Evolutionary conservation across 1,140 invertebrate genomes (phyloP), one percentile per base, ranked within the genome.

Genomic region (Pollicipes pollicipes): DNA sequence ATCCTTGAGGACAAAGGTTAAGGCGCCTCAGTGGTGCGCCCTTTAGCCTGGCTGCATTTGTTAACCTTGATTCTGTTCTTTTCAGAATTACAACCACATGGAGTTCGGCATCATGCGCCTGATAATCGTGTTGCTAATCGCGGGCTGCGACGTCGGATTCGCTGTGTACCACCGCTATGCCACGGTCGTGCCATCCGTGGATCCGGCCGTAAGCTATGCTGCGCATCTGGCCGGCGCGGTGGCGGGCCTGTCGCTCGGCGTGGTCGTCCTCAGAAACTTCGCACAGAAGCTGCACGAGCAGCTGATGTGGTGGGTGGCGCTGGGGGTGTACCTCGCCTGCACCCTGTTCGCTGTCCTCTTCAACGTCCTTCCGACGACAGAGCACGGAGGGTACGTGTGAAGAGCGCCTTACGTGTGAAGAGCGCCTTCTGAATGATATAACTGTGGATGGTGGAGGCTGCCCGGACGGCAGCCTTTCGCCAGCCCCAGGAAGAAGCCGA

Each of bases 101-200:
- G 45, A 58, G 45, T 21, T 58, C 2, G 45, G 45, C 6, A 24
- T 58, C 2, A 10, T 21, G 45, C 45, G 45, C 24, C 45, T 58
- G 10, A 10, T 58, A 2, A 21, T 21, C 13, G 6, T 21, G 2
- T 24, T 58, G 6, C 45, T 58, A 24, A 58, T 58, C 77, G 93
- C 75, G 29, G 73, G 73, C 69, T 73, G 72, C 30, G 94, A 97
- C 78, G 91, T 96, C 45, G 93, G 93, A 21, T 94, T 94, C 78
- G 93, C 93, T n/a, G 91, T 96, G 45, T 95, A 95, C 83, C 89
- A 92, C 77, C 85, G 93, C 68, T 95, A 96, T 80, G 88, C 90
- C 0, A 85, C 85, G 0, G 82, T 84, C 31, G 10, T 58, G 45
- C 27, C 64, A 66, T 29, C 64, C 28, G 72, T 74, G 30, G 83